A percentile compares a stretch with the other conserved stretches of the same genome.
phyloP scores from a whole-genome alignment of 2,113 vertebrate genomes.

The Dromiciops gliroides region DNA sequence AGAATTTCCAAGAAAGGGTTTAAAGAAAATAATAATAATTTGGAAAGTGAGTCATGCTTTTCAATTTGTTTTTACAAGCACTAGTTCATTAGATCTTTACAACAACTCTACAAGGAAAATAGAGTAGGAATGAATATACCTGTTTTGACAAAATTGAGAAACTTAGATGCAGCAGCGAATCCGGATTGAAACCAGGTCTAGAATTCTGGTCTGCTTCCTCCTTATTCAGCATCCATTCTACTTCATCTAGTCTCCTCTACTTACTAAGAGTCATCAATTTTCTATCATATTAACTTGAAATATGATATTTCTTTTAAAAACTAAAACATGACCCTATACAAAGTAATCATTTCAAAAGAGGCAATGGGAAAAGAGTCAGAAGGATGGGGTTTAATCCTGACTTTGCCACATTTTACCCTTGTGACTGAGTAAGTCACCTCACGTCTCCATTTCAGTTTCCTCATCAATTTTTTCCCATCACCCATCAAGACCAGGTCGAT shows the following conservation, averaged over 20 bases:
- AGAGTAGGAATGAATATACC: not conserved
- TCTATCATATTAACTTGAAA: not conserved
- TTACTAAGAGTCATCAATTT: conserved; percentile 21
- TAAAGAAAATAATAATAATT: not conserved
- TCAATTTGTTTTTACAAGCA: not conserved
- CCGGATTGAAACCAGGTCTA: conserved; percentile 57
- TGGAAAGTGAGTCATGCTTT: not conserved
- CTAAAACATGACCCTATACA: not conserved
- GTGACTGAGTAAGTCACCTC: not conserved
- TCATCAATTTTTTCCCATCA: not conserved
- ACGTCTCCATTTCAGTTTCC: not conserved
- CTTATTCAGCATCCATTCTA: conserved; percentile 59
- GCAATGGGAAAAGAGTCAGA: not conserved
- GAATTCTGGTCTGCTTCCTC: not conserved
- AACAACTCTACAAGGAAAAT: conserved; percentile 31
- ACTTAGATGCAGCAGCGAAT: conserved; percentile 63
- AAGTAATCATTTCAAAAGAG: not conserved
- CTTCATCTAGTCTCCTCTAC: conserved; percentile 68
- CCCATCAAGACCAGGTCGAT: not conserved
- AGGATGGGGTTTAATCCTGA: not conserved
- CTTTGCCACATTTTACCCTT: not conserved
- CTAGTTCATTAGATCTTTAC: conserved; percentile 40
- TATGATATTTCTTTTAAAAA: conserved; percentile 64
- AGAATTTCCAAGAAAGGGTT: not conserved
- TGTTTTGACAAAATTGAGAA: conserved; percentile 58